Percentiles rank a stretch among this genome's conserved stretches.
phyloP scores from a whole-genome alignment of 2,113 vertebrate genomes.

The Nothocercus julius region DNA sequence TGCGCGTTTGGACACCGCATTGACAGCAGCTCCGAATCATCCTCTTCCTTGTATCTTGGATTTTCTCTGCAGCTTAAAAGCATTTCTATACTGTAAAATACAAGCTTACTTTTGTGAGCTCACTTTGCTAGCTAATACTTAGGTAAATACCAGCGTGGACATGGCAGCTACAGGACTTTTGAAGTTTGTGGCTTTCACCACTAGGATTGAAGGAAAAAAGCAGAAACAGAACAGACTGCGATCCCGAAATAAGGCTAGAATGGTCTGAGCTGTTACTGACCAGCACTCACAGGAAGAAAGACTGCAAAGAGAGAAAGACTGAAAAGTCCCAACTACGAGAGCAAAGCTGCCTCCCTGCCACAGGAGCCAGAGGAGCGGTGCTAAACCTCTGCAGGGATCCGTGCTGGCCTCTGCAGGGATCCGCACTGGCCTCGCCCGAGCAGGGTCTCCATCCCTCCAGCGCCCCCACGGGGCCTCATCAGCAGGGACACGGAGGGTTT shows the following conservation, averaged over 20 bases:
- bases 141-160: fast-evolving
- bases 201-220: fast-evolving
- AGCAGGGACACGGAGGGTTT: too few relatives aligned
- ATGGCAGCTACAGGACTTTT: too few relatives aligned
- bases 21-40: background rate
- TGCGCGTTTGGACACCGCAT: background rate
- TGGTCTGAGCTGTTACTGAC: background rate
- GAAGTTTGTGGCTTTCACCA: background rate
- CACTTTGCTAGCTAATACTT: background rate
- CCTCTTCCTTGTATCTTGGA: background rate
- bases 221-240: background rate
- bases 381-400: background rate
- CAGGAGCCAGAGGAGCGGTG: fast-evolving
- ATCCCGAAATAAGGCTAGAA: background rate
- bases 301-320: background rate
- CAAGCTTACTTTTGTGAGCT: background rate
- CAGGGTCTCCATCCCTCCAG: too few relatives aligned
- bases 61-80: fast-evolving
- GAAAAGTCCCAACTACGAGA: background rate
- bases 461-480: too few relatives aligned
- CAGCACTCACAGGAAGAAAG: background rate
- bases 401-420: too few relatives aligned
- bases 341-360: background rate
- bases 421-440: too few relatives aligned
- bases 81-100: fast-evolving